Conservation (phyloP, 1,140 invertebrate genomes). For the Lepidurus packardi region DNA sequence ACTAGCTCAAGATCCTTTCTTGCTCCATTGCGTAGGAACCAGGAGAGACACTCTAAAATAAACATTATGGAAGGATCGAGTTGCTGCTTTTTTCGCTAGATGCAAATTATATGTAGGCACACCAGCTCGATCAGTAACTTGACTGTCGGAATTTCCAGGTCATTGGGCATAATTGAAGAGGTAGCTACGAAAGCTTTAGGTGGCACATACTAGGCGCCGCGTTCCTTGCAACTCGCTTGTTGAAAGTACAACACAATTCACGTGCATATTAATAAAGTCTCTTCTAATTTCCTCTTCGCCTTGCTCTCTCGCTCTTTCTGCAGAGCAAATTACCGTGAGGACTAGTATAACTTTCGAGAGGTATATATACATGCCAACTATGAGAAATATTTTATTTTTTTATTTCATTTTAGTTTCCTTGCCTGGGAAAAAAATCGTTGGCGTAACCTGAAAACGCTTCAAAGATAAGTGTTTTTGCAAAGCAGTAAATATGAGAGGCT, state of each 20-base stretch:
- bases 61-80: no score
- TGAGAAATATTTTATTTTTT: not conserved
- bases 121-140: no score
- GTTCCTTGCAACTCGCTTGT: not conserved
- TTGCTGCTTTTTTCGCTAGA: no score
- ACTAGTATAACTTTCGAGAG: not conserved
- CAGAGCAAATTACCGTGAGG: not conserved
- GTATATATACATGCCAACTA: not conserved
- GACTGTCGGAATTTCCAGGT: not conserved
- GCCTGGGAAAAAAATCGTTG: no score
- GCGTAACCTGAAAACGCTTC: no score
- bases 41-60: no score
- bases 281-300: not conserved
- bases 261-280: constrained; percentile 5
- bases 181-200: not conserved
- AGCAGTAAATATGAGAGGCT: no score
- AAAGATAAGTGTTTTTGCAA: no score
- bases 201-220: not conserved
- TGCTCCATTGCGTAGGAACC: no score
- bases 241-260: not conserved
- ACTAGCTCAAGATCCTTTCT: no score
- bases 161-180: not conserved
- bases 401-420: no score
- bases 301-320: not conserved
- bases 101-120: no score